phyloP scores from a whole-genome alignment of 2,888 invertebrate genomes.

The Drosophila anomelani region DNA sequence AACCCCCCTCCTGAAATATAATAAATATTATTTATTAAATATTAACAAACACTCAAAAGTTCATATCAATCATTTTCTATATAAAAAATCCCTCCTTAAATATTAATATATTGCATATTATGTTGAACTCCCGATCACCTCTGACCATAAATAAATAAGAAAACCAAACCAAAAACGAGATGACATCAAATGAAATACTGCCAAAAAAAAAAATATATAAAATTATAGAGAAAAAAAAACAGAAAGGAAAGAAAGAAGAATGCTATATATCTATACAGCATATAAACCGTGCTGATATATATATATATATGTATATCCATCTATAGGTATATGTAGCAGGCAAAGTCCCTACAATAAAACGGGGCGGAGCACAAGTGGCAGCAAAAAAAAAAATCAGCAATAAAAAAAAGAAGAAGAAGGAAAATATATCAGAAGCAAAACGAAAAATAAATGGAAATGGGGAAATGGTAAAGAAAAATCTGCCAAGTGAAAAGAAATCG shows the following conservation, averaged over 20 bases:
- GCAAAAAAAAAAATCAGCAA: slow-evolving; percentile 34
- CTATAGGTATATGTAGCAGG: slow-evolving; percentile 55
- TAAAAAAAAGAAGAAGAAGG: slow-evolving; percentile 32
- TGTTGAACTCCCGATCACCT: slow-evolving; percentile 6
- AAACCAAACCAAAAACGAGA: slow-evolving; percentile 15
- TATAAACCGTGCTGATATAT: slow-evolving; percentile 51
- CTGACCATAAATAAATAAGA: slow-evolving; percentile 25
- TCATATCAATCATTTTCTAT: background rate
- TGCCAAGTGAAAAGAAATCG: slow-evolving; percentile 80
- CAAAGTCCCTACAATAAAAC: slow-evolving; percentile 80
- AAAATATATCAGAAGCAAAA: slow-evolving; percentile 50
- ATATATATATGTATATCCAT: slow-evolving; percentile 24
- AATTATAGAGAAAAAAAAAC: background rate
- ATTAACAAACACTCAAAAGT: background rate
- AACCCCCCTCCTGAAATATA: background rate
- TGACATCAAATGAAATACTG: slow-evolving; percentile 37
- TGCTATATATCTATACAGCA: slow-evolving; percentile 43
- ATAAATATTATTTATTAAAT: background rate
- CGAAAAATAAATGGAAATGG: slow-evolving; percentile 64
- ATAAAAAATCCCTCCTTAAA: background rate
- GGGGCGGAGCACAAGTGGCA: slow-evolving; percentile 81
- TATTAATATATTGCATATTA: slow-evolving; percentile 3
- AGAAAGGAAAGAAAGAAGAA: slow-evolving; percentile 34
- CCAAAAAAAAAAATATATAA: slow-evolving; percentile 10
- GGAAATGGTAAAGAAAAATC: slow-evolving; percentile 70